These are phyloP conservation scores for Scatophagus argus DNA, from an alignment of 2,113 vertebrate species.

Conservation along the genomic window DNA sequence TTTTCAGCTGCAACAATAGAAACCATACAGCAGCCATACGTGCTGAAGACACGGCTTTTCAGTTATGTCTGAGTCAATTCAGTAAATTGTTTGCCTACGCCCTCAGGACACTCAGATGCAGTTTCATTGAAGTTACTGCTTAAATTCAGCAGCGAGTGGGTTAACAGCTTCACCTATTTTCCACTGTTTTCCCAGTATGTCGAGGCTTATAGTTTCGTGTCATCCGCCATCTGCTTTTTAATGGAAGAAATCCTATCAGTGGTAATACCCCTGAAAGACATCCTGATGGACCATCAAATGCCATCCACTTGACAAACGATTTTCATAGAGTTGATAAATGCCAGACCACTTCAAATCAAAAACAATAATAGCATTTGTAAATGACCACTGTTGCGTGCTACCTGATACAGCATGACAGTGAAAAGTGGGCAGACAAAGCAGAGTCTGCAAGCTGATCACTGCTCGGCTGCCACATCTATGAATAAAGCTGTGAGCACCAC, in stretches of 20 bases:
- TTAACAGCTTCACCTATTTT: slow-evolving; percentile 55
- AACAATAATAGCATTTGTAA: slow-evolving; percentile 39
- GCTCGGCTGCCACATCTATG: slow-evolving; percentile 60
- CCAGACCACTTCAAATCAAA: slow-evolving; percentile 36
- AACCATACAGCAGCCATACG: slow-evolving; percentile 69
- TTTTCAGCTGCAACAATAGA: slow-evolving; percentile 77
- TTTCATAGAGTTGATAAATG: slow-evolving; percentile 27
- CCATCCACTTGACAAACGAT: slow-evolving; percentile 16
- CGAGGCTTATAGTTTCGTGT: slow-evolving; percentile 42
- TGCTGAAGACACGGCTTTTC: slow-evolving; percentile 58
- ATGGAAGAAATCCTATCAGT: slow-evolving; percentile 23
- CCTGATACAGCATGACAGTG: slow-evolving; percentile 35
- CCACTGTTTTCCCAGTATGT: background rate
- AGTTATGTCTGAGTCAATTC: slow-evolving; percentile 65
- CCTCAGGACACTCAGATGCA: slow-evolving; percentile 52
- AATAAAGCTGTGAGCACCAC: slow-evolving; percentile 57
- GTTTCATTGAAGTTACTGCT: slow-evolving; percentile 68
- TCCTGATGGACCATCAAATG: slow-evolving; percentile 35
- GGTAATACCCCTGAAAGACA: slow-evolving; percentile 25
- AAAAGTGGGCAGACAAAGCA: slow-evolving; percentile 32
- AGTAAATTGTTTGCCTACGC: slow-evolving; percentile 71
- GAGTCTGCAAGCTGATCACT: slow-evolving; percentile 48
- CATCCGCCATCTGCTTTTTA: slow-evolving; percentile 35
- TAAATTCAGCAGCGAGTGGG: slow-evolving; percentile 48
- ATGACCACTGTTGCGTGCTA: slow-evolving; percentile 20